Base-by-base conservation (phyloP, 1,140 invertebrate genomes). In the Sarcophaga peregrina region DNA sequence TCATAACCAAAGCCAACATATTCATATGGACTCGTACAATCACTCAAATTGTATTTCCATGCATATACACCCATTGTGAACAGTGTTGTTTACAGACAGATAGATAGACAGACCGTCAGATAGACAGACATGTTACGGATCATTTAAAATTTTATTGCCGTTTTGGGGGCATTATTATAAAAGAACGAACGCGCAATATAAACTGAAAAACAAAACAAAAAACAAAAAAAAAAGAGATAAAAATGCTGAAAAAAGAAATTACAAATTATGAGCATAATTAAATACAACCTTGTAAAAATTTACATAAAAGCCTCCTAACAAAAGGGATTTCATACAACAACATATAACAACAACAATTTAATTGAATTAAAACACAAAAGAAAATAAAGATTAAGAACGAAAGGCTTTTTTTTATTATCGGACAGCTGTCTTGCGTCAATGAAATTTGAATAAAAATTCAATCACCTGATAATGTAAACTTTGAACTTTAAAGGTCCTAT, bases 91-190 rank as follows among this genome's bases (percentile, higher is more conserved):
- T 37, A 11, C 54, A 58, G 13, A 11, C 54, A 58, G 13, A 45
- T 75, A 75, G 73, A 50, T 17, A 78, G 47, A 76, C 46, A 76
- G 47, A 17, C 75, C 48, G 47, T 48, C 46, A 76, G 47, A 17
- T 47, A 78, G 15, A 9, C 17, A 20, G 3, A 68, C 15, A n/a
- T 68, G 15, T n/a, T 17, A 68, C 20, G 62, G 47, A 52, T 50
- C 47, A 78, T 50, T 78, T 78, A 78, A 78, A 50, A 47, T 15
- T 78, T 78, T 78, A 78, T 78, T 50, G 75, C 47, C 50, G 75
- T 78, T 78, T 78, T 78, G 75, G 75, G 25, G 75, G 75, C 75
- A 50, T 78, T 50, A 68, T 78, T 50, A 78, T 72, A 72, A 78
- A 48, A 78, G 4, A 62, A 37, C 4, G 25, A 37, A 37, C 25